Conservation (phyloP, 2,888 invertebrate species). For the Anthrax anthrax region DNA sequence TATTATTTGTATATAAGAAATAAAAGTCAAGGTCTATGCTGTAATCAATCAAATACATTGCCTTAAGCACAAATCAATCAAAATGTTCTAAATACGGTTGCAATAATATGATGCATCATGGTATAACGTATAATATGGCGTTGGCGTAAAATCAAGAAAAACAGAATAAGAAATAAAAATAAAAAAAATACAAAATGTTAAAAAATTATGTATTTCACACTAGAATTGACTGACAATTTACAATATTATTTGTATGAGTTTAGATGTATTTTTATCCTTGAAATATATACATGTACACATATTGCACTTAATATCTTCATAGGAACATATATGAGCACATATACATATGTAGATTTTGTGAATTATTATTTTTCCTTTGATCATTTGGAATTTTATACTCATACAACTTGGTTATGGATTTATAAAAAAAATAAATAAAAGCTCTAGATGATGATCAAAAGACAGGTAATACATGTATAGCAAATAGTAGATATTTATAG, state of each 20-base stretch:
- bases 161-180: no score
- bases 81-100: constrained; percentile 5
- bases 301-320: no score
- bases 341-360: no score
- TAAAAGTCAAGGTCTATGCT: neutral
- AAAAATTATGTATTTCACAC: constrained; percentile 2
- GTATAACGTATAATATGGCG: neutral
- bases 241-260: neutral
- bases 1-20: no score
- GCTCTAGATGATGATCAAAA: neutral
- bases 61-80: constrained; percentile 6
- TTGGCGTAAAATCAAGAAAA: neutral
- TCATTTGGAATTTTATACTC: no score
- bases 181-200: no score
- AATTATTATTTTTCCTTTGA: no score
- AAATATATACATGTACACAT: no score
- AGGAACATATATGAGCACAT: no score
- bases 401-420: no score
- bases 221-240: neutral
- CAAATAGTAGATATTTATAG: no score
- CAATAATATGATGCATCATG: neutral
- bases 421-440: neutral
- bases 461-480: neutral
- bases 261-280: neutral
- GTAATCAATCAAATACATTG: constrained; percentile 5